phyloP scores from a whole-genome alignment of 2,113 vertebrate species.

The Mustelus asterias region DNA sequence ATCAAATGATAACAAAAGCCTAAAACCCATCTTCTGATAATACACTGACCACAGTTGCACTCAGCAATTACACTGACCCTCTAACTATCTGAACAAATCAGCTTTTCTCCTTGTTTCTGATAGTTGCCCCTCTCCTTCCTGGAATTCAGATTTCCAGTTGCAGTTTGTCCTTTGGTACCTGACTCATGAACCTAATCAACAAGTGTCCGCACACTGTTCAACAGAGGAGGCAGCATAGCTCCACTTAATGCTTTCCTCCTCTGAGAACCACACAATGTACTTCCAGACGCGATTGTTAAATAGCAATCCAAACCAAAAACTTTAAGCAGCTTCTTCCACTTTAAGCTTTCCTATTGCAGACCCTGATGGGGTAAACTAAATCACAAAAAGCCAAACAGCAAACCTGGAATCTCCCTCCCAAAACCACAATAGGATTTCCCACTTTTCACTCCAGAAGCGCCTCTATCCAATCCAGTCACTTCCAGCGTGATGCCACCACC shows the following conservation, averaged over 20 bases:
- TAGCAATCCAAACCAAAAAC: no score
- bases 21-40: background rate
- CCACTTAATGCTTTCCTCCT: background rate
- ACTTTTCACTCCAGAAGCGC: background rate
- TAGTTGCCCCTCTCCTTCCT: background rate
- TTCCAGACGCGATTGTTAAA: background rate
- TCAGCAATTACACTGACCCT: background rate
- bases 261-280: background rate
- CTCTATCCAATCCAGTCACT: background rate
- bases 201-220: background rate
- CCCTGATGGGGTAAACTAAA: background rate
- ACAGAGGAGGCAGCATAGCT: background rate
- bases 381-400: background rate
- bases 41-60: background rate
- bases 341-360: background rate
- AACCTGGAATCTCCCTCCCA: background rate
- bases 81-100: background rate
- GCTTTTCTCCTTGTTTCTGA: background rate
- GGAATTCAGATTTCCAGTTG: background rate
- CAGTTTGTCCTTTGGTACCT: background rate
- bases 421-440: background rate
- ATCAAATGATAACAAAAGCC: background rate
- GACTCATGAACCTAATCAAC: background rate
- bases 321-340: background rate
- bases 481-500: background rate